Evolutionary conservation across 2,113 vertebrate species (phyloP), one percentile per base, ranked within the genome.

Genomic region (Otis tarda): DNA sequence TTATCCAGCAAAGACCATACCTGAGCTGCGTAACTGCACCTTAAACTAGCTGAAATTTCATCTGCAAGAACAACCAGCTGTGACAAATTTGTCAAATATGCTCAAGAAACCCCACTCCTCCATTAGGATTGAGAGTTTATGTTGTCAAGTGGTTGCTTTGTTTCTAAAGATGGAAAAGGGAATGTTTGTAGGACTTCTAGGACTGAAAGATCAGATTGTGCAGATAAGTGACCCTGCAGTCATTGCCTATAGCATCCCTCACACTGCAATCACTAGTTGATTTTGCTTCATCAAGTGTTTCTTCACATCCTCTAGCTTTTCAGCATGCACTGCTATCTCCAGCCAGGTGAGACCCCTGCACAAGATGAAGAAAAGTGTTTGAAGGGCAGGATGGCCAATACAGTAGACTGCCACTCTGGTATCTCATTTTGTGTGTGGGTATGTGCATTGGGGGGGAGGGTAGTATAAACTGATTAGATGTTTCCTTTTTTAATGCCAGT

Each of bases 391-490:
- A 15, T 19, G 41, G 69, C 28, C 49, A 37, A 12, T 7, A 49
- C 30, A 30, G 25, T 4, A 33, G 60, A 47, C 71, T 79, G 75
- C 52, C 79, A 33, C 41, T 63, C 61, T 21, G 22, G 15, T 45
- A 35, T 21, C 49, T 73, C 65, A 11, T 31, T 64, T 28, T 47
- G 24, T 14, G 41, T 52, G 9, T 43, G 11, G 31, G n/a, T 20
- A 30, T 21, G 37, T 56, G 43, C 59, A 21, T 4, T 10, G 37
- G 7, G 14, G 2, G 14, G 10, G 1, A 20, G 18, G 0, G 0
- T 60, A 10, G 41, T 76, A n/a, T 64, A 77, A 57, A 83, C 23
- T 24, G 14, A 69, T 49, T 24, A 70, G 22, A n/a, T 67, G 9
- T 64, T 79, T 45, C 21, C 33, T 52, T 90, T 92, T 61, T 11